Percentiles rank a stretch among this genome's conserved stretches.
These are phyloP conservation scores for Larimichthys polyactis DNA, from an alignment of 2,113 vertebrate species.

Conservation along the genomic window DNA sequence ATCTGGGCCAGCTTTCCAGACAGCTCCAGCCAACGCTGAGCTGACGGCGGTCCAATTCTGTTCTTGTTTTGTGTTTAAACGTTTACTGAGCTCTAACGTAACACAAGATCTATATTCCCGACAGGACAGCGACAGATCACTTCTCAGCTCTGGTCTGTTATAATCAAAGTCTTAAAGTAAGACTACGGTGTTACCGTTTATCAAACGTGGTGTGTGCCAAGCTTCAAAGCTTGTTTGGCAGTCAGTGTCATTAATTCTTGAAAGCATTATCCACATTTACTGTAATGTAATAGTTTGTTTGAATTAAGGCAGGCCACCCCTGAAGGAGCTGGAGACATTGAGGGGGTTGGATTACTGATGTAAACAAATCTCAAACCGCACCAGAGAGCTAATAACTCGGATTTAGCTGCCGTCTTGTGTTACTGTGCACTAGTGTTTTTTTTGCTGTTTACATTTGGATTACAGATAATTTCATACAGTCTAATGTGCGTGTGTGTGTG, in stretches of 20 bases:
- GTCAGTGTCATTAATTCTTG: neutral
- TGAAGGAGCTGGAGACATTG: neutral
- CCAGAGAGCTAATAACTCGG: neutral
- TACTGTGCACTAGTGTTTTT: neutral
- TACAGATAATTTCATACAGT: neutral
- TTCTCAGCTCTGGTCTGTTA: neutral
- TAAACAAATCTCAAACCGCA: neutral
- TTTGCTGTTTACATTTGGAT: neutral
- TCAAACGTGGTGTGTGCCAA: too few species aligned
- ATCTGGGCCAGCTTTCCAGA: neutral
- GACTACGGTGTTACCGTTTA: too few species aligned
- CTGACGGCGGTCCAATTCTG: neutral
- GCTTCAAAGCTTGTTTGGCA: too few species aligned
- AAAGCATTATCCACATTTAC: neutral
- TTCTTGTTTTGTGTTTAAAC: neutral
- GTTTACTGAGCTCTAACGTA: neutral
- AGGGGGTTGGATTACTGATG: neutral
- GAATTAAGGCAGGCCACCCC: neutral
- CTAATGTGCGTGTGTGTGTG: neutral
- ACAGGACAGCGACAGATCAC: neutral
- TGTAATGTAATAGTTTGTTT: neutral
- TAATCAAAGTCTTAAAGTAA: neutral
- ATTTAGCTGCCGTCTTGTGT: neutral
- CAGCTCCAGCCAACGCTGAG: slow-evolving; percentile 17
- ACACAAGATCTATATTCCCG: neutral